Percentiles rank a stretch among this genome's conserved stretches.
Conservation (phyloP, 2,888 invertebrate genomes). For the Therioaphis trifolii region DNA sequence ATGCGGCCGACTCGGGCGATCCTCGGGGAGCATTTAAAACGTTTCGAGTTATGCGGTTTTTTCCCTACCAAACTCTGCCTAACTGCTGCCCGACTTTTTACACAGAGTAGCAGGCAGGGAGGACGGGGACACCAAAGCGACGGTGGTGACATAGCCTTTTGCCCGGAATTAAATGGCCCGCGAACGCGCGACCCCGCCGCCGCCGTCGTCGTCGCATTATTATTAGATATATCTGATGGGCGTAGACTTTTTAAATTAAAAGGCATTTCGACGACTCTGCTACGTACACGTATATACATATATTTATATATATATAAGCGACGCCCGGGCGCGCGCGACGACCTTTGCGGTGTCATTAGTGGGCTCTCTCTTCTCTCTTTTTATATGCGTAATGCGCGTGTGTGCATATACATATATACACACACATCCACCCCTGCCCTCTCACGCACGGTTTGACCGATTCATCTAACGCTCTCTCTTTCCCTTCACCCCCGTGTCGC, state of each 20-base stretch:
- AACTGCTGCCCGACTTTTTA: too few relatives aligned
- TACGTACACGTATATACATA: not conserved
- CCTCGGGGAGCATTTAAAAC: slow-evolving; percentile 57
- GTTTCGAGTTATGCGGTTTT: slow-evolving; percentile 59
- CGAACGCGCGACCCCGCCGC: slow-evolving; percentile 16
- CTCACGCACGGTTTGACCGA: not conserved
- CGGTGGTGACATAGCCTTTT: slow-evolving; percentile 33
- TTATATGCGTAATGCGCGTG: not conserved
- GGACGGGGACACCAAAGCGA: not conserved
- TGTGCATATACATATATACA: not conserved
- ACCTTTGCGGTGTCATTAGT: slow-evolving; percentile 62
- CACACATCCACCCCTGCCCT: not conserved
- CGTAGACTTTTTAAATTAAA: slow-evolving; percentile 62
- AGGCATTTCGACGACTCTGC: slow-evolving; percentile 50
- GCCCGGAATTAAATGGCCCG: slow-evolving; percentile 55
- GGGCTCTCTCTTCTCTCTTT: slow-evolving; percentile 43
- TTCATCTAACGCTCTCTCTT: not conserved
- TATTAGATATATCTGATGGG: slow-evolving; percentile 60
- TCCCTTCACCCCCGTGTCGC: not conserved
- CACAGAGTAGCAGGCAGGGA: too few relatives aligned
- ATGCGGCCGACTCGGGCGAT: not conserved
- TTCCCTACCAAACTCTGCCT: not conserved
- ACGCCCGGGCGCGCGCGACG: slow-evolving; percentile 28
- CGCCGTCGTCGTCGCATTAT: slow-evolving; percentile 39
- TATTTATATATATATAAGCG: not conserved